Base-by-base conservation (phyloP, 2,797 vertebrate genomes). In the Benthosema pterotum region DNA sequence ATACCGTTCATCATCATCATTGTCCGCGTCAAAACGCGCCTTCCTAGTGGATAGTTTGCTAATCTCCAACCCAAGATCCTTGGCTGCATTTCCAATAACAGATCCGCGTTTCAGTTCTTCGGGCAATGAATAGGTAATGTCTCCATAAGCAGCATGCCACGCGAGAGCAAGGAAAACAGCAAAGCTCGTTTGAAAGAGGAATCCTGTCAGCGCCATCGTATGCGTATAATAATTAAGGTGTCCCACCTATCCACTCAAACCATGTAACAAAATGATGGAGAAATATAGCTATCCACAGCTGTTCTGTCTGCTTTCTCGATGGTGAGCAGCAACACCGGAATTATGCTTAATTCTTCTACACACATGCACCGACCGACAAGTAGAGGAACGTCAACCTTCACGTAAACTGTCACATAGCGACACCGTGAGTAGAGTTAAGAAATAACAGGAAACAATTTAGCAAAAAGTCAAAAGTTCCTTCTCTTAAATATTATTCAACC, bases 41-140 rank as follows among this genome's bases (percentile, higher is more conserved):
- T 84, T 80, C 2, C 89, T 63, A 0, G 49, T 65, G 2, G 79
- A 62, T 7, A 89, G 49, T 0, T 56, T 58, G 15, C 52, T 69
- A 1, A 63, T 13, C 8, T 82, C 71, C 38, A 92, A 8, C 15
- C 76, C 73, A 3, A 92, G 77, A 74, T 92, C 88, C 15, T 87
- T 88, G 14, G 86, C 84, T 3, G 77, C 17, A 69, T 81, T 84
- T 60, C 80, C 80, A 57, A 87, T 65, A 1, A 81, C 50, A 14
- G 76, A 77, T 0, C 60, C 70, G 2, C 52, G 61, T 65, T 78
- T 83, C 70, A 78, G 66, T 53, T 86, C 86, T 3, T 87, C 80
- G 11, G 64, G 65, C 28, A 84, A 2, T 25, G 70, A 82, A 70
- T 78, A 89, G 53, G 72, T 84, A 52, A 85, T 49, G 49, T 89